These are phyloP conservation scores for Sturmia bella DNA, from an alignment of 2,888 invertebrate genomes.

Conservation along the genomic window DNA sequence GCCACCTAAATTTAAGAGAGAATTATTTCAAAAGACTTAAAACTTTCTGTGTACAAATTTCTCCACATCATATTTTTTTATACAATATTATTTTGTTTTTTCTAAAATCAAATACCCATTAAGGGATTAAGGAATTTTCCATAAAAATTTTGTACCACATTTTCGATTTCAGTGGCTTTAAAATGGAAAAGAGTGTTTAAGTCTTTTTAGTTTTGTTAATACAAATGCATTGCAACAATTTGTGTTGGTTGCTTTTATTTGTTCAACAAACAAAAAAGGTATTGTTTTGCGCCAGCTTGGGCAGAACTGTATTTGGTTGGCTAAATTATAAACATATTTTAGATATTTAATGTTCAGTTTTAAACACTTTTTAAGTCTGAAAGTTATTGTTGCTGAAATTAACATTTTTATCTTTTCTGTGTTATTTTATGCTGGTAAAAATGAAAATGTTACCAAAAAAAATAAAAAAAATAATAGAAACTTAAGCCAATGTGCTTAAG, in stretches of 20 bases:
- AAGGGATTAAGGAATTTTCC: not conserved
- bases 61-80: too few species aligned
- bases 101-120: not conserved
- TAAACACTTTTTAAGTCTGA: slow-evolving; percentile 54
- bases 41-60: too few species aligned
- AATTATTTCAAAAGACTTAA: too few species aligned
- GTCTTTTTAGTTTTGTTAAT: not conserved
- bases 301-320: slow-evolving; percentile 45
- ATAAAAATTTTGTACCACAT: slow-evolving; percentile 8
- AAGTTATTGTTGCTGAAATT: slow-evolving; percentile 60
- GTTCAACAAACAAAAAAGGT: not conserved
- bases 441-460: not conserved
- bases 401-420: slow-evolving; percentile 38
- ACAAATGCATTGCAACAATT: not conserved
- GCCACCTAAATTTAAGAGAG: too few species aligned
- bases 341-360: slow-evolving; percentile 57
- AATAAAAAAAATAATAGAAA: not conserved
- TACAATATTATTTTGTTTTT: too few species aligned
- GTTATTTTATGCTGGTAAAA: not conserved
- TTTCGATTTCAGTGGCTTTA: too few species aligned
- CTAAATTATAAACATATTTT: slow-evolving; percentile 45
- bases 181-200: too few species aligned
- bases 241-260: not conserved
- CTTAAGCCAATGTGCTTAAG: too few species aligned
- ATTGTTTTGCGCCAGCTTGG: slow-evolving; percentile 8